Evolutionary conservation across 2,888 invertebrate species (phyloP), one percentile per base, ranked within the genome.

Genomic region (Drosophila dives): DNA sequence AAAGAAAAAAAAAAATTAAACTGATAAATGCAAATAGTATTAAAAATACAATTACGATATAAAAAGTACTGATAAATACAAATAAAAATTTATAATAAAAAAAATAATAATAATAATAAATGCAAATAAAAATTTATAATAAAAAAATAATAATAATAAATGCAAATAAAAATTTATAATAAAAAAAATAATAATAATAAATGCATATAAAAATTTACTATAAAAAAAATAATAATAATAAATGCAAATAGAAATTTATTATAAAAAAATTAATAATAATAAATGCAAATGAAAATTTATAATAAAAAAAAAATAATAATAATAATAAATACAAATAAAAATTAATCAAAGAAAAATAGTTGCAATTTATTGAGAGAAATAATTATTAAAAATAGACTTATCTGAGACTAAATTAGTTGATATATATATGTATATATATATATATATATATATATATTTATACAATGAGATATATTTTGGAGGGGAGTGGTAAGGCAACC

Each of bases 401-500:
- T 45, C 7, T 20, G 12, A 12, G 42, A 45, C 38, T 17, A 38
- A 38, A 2, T 38, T 29, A 29, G 29, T 29, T 29, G 5, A n/a
- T n/a, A n/a, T n/a, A 38, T 8, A 12, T 12, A 42, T 12, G 11
- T 2, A 20, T 12, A 20, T 42, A n/a, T 5, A 5, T 40, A 20
- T 20, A n/a, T 40, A 3, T 7, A 20, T 45, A 20, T 45, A 45
- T 45, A 20, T 20, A 3, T 40, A 20, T 20, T 3, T 40, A 12
- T 32, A 51, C 33, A 33, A 33, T 40, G 40, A 10, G 17, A 10
- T 56, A 12, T 29, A 8, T 40, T n/a, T 10, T 20, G 7, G 11
- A 42, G 61, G 12, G 36, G 33, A 40, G 45, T n/a, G 8, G 15
- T 26, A 49, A 50, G 34, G 38, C 77, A 63, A 32, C 42, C 73